phyloP scores from a whole-genome alignment of 2,888 invertebrate genomes.

The Galerucella calmariensis region DNA sequence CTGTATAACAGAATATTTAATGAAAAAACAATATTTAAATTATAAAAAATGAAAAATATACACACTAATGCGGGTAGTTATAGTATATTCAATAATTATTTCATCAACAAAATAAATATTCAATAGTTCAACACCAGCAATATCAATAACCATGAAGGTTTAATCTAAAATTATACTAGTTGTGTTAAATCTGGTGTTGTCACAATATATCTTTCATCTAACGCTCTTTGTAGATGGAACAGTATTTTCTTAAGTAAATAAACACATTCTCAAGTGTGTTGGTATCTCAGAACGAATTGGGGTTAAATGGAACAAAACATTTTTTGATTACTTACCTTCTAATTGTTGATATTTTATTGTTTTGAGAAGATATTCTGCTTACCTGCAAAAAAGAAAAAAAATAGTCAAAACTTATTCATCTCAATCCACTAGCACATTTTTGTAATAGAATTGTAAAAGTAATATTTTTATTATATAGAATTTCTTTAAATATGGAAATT shows the following conservation, averaged over 20 bases:
- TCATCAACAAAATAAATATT: slow-evolving; percentile 11
- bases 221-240: slow-evolving; percentile 47
- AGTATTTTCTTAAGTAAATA: slow-evolving; percentile 47
- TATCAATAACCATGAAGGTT: slow-evolving; percentile 38
- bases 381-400: background rate
- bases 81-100: background rate
- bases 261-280: slow-evolving; percentile 36
- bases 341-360: background rate
- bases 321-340: background rate
- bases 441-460: no score
- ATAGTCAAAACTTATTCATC: background rate
- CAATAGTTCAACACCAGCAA: slow-evolving; percentile 4
- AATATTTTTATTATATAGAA: no score
- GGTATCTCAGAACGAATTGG: background rate
- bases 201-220: slow-evolving; percentile 48
- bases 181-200: slow-evolving; percentile 45
- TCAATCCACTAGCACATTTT: no score
- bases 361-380: background rate
- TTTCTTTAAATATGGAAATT: no score
- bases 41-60: background rate
- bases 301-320: background rate
- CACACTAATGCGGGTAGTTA: background rate
- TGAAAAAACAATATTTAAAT: background rate
- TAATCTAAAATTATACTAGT: slow-evolving; percentile 37
- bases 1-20: background rate